Evolutionary conservation across 2,797 vertebrate genomes (phyloP).

Genomic region (Salarias fasciatus): DNA sequence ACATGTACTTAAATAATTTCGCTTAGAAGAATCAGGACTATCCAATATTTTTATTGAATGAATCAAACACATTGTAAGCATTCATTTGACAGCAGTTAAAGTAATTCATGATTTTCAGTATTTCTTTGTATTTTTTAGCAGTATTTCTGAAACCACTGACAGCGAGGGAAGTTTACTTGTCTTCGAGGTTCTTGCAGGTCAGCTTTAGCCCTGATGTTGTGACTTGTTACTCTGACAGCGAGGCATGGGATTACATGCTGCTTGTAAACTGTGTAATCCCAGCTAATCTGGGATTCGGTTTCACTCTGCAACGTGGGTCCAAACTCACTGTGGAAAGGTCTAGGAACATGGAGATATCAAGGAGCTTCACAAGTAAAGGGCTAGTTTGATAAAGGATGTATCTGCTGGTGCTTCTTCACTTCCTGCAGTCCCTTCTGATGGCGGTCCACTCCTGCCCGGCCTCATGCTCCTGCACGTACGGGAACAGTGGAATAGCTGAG

Average conservation of each 20-base stretch:
- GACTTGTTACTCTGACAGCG: constrained; percentile 50
- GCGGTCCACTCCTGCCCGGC: constrained; percentile 82
- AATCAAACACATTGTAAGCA: too few species aligned
- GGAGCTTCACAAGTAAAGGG: not conserved
- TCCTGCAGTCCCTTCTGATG: constrained; percentile 74
- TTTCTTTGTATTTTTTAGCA: too few species aligned
- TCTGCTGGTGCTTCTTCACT: constrained; percentile 76
- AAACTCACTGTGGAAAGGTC: constrained; percentile 30
- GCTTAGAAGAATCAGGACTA: too few species aligned
- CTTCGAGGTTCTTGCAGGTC: not conserved
- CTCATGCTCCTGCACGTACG: constrained; percentile 85
- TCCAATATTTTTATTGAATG: too few species aligned
- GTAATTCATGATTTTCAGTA: not conserved
- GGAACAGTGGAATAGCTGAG: constrained; percentile 80
- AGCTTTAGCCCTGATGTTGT: constrained; percentile 37
- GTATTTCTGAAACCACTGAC: not conserved
- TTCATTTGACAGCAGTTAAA: too few species aligned
- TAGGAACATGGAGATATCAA: constrained; percentile 46
- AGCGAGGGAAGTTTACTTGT: not conserved
- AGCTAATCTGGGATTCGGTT: constrained; percentile 77
- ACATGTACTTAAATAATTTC: too few species aligned
- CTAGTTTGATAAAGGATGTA: constrained; percentile 77
- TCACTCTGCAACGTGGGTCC: constrained; percentile 55
- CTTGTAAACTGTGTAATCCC: constrained; percentile 71
- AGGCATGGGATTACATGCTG: constrained; percentile 65